Evolutionary conservation across 2,888 invertebrate genomes (phyloP), one percentile per base, ranked within the genome.

Genomic region (Callyntrura guangdongensis): DNA sequence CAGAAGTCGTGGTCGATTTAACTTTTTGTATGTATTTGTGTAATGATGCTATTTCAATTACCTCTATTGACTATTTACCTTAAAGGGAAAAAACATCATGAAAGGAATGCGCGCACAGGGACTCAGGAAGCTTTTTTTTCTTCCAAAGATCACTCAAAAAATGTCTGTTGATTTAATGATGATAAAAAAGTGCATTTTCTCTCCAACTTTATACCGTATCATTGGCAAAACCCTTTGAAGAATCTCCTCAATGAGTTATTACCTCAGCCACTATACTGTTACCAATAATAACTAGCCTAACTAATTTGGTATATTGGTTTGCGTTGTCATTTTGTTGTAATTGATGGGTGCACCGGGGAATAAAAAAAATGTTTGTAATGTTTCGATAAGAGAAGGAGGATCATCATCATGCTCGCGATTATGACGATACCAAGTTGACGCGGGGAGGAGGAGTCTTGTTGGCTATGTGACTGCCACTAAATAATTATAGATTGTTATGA

Each of bases 291-390:
- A 17, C 25, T 45, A 56, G 1, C 47, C 1, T 9, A 53, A 77
- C 77, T 56, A 27, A 77, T 56, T 77, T 77, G 77, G 56, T 56
- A 49, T 77, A 49, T 77, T 53, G 77, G 77, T 36, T 4, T 36
- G 36, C 2, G 36, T 36, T 36, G 36, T 36, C 36, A 36, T 36
- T 36, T 36, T 36, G 14, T 53, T 14, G 56, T 77, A 53, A 77
- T 77, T 56, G 77, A 77, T 77, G 77, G 22, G 77, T 53, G 25
- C 53, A 56, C 77, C 56, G 27, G 36, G 2, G 6, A 36, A 77
- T 25, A 77, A 53, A 77, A 77, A n/a, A n/a, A n/a, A n/a, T n/a
- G n/a, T n/a, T n/a, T n/a, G n/a, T n/a, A n/a, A 77, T 56, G 25
- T 74, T 22, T 53, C 9, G 25, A 77, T 56, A 77, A 47, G 5